These are phyloP conservation scores for Conus canariensis DNA, from an alignment of 2,888 invertebrate genomes.

Conservation along the genomic window DNA sequence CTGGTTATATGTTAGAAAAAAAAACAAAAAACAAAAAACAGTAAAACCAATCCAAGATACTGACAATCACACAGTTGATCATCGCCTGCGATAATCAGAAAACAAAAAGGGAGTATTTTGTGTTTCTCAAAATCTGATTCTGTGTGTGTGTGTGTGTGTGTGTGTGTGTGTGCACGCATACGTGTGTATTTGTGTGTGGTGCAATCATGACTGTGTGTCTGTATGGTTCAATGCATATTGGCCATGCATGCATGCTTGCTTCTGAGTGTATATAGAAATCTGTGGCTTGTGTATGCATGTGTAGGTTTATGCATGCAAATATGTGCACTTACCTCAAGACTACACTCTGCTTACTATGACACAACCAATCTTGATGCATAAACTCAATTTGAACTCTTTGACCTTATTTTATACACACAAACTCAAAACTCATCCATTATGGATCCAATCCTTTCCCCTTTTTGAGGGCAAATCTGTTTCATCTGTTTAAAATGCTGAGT, in stretches of 20 bases:
- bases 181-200: no score
- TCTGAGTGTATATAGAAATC: not conserved
- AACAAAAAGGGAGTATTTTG: not conserved
- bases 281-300: not conserved
- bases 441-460: no score
- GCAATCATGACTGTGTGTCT: no score
- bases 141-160: not conserved
- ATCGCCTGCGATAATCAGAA: slow-evolving; percentile 2
- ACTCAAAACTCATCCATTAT: not conserved
- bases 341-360: not conserved
- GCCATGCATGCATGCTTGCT: no score
- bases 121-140: not conserved
- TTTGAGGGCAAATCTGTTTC: not conserved
- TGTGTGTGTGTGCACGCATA: not conserved
- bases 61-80: not conserved
- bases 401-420: not conserved
- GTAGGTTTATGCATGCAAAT: not conserved
- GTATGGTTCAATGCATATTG: no score
- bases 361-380: not conserved
- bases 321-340: no score
- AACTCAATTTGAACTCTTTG: not conserved
- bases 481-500: not conserved
- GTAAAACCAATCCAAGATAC: not conserved
- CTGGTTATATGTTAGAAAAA: not conserved
- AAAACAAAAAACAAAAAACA: not conserved